These are phyloP conservation scores for Phyllotreta cruciferae DNA, from an alignment of 2,888 invertebrate species.

Conservation along the genomic window DNA sequence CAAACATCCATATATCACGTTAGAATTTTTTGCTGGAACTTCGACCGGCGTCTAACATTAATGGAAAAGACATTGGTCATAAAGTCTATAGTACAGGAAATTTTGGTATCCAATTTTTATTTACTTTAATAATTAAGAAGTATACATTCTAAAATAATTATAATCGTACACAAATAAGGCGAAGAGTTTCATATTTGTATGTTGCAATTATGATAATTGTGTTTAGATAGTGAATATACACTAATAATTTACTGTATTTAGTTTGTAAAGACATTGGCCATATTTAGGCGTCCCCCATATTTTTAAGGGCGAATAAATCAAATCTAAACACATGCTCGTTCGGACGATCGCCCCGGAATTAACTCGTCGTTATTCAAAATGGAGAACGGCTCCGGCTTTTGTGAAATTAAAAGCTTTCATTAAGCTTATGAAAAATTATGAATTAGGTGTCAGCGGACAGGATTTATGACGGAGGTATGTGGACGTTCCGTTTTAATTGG, in stretches of 20 bases:
- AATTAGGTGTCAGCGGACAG: constrained; percentile 36
- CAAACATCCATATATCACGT: constrained; percentile 18
- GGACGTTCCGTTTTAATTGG: constrained; percentile 27
- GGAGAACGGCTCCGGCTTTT: constrained; percentile 40
- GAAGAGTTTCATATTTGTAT: too few relatives aligned
- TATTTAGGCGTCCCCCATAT: constrained; percentile 51
- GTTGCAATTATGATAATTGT: too few relatives aligned
- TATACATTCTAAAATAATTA: too few relatives aligned
- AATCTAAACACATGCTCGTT: constrained; percentile 44
- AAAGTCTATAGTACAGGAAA: neutral
- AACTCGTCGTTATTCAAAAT: constrained; percentile 53
- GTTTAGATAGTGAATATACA: neutral
- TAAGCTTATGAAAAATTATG: constrained; percentile 43
- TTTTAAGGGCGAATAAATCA: constrained; percentile 53
- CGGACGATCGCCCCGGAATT: constrained; percentile 50
- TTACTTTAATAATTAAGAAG: too few relatives aligned
- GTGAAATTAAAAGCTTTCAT: constrained; percentile 47
- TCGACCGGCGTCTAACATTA: constrained; percentile 15
- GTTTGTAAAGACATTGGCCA: constrained; percentile 41
- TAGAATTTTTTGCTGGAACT: constrained; percentile 17
- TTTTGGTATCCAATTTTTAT: too few relatives aligned
- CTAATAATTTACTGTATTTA: neutral
- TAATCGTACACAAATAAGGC: too few relatives aligned
- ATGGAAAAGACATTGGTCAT: constrained; percentile 42
- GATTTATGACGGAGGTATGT: constrained; percentile 31